phyloP scores from a whole-genome alignment of 2,888 invertebrate species.

The Cephalotes varians region DNA sequence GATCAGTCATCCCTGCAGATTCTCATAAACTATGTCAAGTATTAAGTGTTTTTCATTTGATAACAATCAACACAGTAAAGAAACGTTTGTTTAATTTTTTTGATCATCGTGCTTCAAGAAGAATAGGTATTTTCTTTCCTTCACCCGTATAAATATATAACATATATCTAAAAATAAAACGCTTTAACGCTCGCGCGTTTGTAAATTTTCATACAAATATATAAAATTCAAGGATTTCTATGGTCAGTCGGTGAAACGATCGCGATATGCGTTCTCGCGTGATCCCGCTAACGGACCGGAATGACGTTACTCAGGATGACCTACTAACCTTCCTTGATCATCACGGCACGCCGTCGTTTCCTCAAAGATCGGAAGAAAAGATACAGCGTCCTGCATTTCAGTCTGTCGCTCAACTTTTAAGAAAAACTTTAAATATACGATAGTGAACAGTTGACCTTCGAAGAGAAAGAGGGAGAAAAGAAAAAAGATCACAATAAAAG shows the following conservation, averaged over 20 bases:
- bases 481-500: background rate
- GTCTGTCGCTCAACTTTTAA: background rate
- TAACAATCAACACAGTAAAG: background rate
- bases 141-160: background rate
- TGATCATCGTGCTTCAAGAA: background rate
- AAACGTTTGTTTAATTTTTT: background rate
- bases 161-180: background rate
- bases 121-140: background rate
- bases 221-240: slow-evolving; percentile 69
- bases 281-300: slow-evolving; percentile 69
- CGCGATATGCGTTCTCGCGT: slow-evolving; percentile 70
- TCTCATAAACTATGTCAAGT: background rate
- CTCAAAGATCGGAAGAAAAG: slow-evolving; percentile 59
- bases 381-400: slow-evolving; percentile 47
- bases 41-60: background rate
- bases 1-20: background rate
- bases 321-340: slow-evolving; percentile 83
- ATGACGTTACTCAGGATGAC: slow-evolving; percentile 80
- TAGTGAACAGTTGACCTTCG: background rate
- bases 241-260: slow-evolving; percentile 77
- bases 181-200: background rate
- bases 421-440: slow-evolving; percentile 13
- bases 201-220: background rate
- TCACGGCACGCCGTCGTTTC: slow-evolving; percentile 37
- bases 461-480: background rate